Evolutionary conservation across 2,888 invertebrate genomes (phyloP), one percentile per base, ranked within the genome.

Genomic region (Sphaerophoria taeniata): DNA sequence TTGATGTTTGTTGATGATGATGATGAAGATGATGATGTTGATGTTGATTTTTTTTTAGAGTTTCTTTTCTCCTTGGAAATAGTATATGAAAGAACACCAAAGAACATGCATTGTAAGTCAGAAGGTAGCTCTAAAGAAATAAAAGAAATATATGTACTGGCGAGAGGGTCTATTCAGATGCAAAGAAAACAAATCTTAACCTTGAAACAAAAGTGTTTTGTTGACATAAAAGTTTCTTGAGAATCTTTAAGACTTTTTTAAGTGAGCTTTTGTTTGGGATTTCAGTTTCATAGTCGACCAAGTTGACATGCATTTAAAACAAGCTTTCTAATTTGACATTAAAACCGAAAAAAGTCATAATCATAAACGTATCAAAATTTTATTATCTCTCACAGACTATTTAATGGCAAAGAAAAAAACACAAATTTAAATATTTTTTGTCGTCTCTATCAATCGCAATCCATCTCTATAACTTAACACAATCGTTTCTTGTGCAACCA

Each of bases 341-440:
- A 45, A 39, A 69, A 76, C 51, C 11, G 49, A 5, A 4, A 43
- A 43, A 43, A 43, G n/a, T 72, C 14, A 67, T 39, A 65, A 53
- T 73, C 51, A 60, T 69, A 49, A 65, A 70, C 69, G 56, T 70
- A 74, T 70, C 55, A 39, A 61, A 33, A 39, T 47, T 43, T 58
- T 16, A 45, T 24, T 47, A 70, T 33, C 24, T 61, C 63, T 51
- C 56, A 56, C n/a, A 33, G 53, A 49, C n/a, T 70, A 34, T 39
- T 45, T 43, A 36, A 60, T 39, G 53, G 49, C 6, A 70, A 63
- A 63, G 36, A 58, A 39, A 11, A 39, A 58, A 39, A 7, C 12
- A 7, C 36, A 77, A 70, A 71, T 83, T 83, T 83, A 74, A 78
- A 83, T 83, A 83, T 74, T 65, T 65, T 78, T 51, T 53, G 14